Evolutionary conservation across 2,113 vertebrate genomes (phyloP).

Genomic region (Otolemur garnettii): DNA sequence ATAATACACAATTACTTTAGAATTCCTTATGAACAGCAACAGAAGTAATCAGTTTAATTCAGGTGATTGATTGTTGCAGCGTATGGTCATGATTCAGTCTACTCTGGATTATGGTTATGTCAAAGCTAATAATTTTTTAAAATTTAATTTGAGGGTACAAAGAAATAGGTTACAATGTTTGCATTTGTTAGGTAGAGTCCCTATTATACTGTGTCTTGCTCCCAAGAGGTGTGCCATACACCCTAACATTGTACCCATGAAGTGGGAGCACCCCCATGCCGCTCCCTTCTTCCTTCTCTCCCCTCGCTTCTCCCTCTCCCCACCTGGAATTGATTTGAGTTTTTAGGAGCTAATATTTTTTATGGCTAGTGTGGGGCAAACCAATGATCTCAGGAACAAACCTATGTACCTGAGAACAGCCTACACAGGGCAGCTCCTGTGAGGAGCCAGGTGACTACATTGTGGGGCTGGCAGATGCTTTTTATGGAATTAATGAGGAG

Average conservation of each 20-base stretch:
- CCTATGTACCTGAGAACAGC: neutral
- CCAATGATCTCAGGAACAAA: neutral
- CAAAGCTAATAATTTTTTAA: neutral
- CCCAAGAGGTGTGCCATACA: too few relatives aligned
- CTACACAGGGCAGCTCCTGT: neutral
- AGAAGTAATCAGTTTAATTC: neutral
- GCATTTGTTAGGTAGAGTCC: too few relatives aligned
- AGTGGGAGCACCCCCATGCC: too few relatives aligned
- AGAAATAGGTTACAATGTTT: too few relatives aligned
- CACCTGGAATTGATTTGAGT: too few relatives aligned
- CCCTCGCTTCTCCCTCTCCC: too few relatives aligned
- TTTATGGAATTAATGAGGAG: neutral
- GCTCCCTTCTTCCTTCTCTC: too few relatives aligned
- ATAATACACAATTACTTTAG: neutral
- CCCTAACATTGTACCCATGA: too few relatives aligned
- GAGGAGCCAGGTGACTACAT: neutral
- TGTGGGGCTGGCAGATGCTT: neutral
- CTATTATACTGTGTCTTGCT: too few relatives aligned
- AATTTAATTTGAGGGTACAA: too few relatives aligned
- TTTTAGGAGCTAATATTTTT: neutral
- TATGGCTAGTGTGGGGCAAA: neutral
- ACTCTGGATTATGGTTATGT: neutral
- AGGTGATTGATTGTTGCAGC: neutral
- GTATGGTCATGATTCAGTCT: neutral
- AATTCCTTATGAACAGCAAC: neutral